A percentile compares a stretch with the other conserved stretches of the same genome.
These are phyloP conservation scores for Pemphigus obesinymphae DNA, from an alignment of 1,140 invertebrate species.

Conservation along the genomic window DNA sequence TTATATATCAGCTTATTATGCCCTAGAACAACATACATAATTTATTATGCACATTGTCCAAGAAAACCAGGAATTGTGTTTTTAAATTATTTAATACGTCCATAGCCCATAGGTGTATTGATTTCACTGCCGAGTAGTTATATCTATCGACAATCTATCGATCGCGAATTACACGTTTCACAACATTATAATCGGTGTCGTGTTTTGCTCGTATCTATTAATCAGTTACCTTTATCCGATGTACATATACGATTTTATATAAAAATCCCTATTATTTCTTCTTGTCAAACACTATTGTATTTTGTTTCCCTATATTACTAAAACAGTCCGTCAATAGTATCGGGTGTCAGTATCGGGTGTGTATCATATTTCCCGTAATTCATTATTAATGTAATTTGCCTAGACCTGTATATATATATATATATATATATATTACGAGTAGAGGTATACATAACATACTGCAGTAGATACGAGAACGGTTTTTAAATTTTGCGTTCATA, in stretches of 20 bases:
- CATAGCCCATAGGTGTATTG: too few species aligned
- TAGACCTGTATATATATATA: too few species aligned
- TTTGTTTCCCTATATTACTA: neutral
- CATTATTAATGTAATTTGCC: neutral
- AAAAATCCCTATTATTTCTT: neutral
- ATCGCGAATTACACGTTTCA: too few species aligned
- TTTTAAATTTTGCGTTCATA: neutral
- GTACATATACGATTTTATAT: neutral
- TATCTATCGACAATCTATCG: too few species aligned
- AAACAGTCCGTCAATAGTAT: slow-evolving; percentile 14
- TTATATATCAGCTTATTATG: too few species aligned
- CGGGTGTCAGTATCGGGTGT: neutral
- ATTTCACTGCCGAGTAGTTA: too few species aligned
- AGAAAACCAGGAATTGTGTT: too few species aligned
- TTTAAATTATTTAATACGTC: too few species aligned
- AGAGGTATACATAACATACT: neutral
- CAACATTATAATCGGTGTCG: too few species aligned
- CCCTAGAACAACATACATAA: too few species aligned
- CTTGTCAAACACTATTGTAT: neutral
- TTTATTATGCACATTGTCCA: too few species aligned
- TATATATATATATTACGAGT: neutral
- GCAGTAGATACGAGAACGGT: neutral
- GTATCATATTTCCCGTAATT: neutral
- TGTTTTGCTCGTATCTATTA: too few species aligned
- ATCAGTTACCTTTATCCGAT: neutral